Conservation (phyloP, 2,113 vertebrate species). For the Leucopsar rothschildi region DNA sequence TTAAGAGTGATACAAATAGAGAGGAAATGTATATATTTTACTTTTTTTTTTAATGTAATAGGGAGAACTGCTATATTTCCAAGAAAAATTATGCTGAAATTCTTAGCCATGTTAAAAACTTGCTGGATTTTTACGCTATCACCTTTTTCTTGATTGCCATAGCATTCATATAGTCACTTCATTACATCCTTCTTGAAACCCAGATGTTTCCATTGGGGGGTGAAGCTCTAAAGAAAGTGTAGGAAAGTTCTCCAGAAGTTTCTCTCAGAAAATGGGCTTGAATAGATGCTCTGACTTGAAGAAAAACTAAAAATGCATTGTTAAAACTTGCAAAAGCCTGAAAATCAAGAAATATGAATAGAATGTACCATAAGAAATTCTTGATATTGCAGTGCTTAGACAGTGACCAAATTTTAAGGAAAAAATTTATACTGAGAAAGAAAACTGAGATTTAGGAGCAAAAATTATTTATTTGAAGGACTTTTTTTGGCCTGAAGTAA, state of each 20-base stretch:
- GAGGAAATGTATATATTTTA: not conserved
- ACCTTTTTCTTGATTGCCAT: slow-evolving; percentile 37
- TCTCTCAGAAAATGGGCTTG: not conserved
- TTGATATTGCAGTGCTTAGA: not conserved
- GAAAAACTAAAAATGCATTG: not conserved
- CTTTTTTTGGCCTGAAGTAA: not conserved
- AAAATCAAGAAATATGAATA: not conserved
- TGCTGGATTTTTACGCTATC: not conserved
- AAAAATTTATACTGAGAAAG: not conserved
- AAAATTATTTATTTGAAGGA: not conserved
- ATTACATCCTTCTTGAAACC: slow-evolving; percentile 11
- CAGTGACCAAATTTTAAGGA: not conserved
- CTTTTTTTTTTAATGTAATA: not conserved
- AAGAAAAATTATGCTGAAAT: not conserved
- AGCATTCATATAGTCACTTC: not conserved
- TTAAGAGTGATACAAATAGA: not conserved
- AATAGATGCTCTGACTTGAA: not conserved
- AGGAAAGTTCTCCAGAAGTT: not conserved
- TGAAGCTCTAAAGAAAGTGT: not conserved
- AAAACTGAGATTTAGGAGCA: not conserved
- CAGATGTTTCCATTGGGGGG: not conserved
- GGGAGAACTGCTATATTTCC: not conserved
- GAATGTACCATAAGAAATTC: not conserved
- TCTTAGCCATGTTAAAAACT: not conserved
- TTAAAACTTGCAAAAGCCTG: not conserved